Percentiles rank a stretch among this genome's conserved stretches.
These are phyloP conservation scores for Bombus balteatus DNA, from an alignment of 1,140 invertebrate genomes.

Conservation along the genomic window DNA sequence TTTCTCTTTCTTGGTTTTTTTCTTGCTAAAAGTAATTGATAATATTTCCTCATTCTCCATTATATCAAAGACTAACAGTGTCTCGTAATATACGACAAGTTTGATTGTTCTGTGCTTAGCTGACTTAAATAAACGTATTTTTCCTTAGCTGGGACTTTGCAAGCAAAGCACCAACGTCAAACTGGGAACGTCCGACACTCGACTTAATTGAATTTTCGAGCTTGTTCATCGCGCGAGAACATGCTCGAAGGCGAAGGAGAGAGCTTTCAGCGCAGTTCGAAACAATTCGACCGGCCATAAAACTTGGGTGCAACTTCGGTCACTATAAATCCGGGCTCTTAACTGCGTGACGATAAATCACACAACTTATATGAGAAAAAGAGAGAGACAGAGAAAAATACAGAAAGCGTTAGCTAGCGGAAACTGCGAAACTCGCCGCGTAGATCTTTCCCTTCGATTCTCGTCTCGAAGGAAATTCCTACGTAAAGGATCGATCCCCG, in stretches of 20 bases:
- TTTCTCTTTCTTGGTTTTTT: no score
- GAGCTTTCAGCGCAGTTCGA: constrained; percentile 43
- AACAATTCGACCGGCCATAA: constrained; percentile 53
- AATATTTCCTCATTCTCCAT: no score
- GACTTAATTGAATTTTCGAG: constrained; percentile 38
- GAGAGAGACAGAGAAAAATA: not conserved
- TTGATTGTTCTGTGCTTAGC: no score
- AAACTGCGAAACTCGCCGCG: constrained; percentile 41
- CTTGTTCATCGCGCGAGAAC: constrained; percentile 7
- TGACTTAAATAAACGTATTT: no score
- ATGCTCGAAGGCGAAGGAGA: not conserved
- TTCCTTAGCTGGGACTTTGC: no score
- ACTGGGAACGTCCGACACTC: not conserved
- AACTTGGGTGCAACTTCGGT: constrained; percentile 32
- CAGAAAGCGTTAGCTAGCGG: not conserved
- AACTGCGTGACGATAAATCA: constrained; percentile 58
- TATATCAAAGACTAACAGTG: no score
- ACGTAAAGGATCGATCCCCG: constrained; percentile 34
- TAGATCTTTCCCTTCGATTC: constrained; percentile 26
- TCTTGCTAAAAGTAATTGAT: no score
- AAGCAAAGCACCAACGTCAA: not conserved
- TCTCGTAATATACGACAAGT: no score
- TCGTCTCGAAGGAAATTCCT: constrained; percentile 26
- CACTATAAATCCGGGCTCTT: constrained; percentile 53
- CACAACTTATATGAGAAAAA: constrained; percentile 26